These are phyloP conservation scores for Microcebus ravelobensis DNA, from an alignment of 2,113 vertebrate genomes.

Conservation along the genomic window DNA sequence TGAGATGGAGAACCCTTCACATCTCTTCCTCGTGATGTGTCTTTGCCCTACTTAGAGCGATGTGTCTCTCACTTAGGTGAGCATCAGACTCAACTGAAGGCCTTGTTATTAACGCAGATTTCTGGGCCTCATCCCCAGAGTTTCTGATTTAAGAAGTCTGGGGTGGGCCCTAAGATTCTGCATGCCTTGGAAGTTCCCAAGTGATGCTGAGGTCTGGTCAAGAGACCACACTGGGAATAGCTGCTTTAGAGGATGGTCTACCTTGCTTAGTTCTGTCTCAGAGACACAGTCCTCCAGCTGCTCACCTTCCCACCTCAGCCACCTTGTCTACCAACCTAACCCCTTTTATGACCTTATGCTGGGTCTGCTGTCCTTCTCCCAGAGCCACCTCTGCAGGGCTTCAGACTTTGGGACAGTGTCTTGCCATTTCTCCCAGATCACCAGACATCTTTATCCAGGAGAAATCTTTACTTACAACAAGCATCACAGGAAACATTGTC, in stretches of 20 bases:
- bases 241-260: not conserved
- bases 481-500: not conserved
- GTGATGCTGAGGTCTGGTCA: not conserved
- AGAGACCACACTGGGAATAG: not conserved
- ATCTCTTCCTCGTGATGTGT: rapidly evolving
- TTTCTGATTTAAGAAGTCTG: not conserved
- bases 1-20: not conserved
- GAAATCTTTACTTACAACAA: not conserved
- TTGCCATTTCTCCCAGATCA: not conserved
- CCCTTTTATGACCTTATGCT: not conserved
- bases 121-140: not conserved
- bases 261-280: not conserved
- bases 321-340: not conserved
- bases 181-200: not conserved
- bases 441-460: not conserved
- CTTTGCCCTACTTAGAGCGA: not conserved
- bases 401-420: not conserved
- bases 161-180: not conserved
- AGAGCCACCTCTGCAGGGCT: not conserved
- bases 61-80: not conserved
- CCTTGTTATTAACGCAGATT: no score
- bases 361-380: not conserved
- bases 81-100: not conserved
- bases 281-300: not conserved
- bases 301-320: not conserved